Evolutionary conservation across 1,140 invertebrate genomes (phyloP).

Genomic region (Sesamia nonagrioides): DNA sequence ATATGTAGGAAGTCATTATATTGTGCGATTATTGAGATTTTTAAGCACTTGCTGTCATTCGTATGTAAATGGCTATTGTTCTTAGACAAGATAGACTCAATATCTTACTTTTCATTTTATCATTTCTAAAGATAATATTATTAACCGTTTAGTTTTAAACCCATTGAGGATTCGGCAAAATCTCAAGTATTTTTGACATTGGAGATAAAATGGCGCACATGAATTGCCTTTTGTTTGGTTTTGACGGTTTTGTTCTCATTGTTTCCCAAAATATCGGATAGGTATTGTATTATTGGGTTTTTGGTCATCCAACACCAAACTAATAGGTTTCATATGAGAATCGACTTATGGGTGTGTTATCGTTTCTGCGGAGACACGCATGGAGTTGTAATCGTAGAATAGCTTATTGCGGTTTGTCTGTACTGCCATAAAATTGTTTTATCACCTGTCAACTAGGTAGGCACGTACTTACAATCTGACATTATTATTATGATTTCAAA

Average conservation of each 20-base stretch:
- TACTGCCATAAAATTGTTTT: background rate
- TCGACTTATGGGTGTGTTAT: too few relatives aligned
- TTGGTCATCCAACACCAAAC: too few relatives aligned
- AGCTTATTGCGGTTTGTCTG: background rate
- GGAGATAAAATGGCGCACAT: background rate
- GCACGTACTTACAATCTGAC: background rate
- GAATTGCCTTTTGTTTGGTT: background rate
- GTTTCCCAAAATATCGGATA: background rate
- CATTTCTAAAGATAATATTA: too few relatives aligned
- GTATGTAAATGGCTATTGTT: background rate
- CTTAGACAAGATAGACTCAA: too few relatives aligned
- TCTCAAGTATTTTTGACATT: background rate
- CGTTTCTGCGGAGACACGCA: background rate
- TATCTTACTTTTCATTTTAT: too few relatives aligned
- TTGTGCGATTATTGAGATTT: background rate
- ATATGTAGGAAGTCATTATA: background rate
- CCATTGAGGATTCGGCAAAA: background rate
- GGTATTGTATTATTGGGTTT: too few relatives aligned
- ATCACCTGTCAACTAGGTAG: background rate
- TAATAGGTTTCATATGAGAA: too few relatives aligned
- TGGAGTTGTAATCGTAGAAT: background rate
- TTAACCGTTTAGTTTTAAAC: background rate
- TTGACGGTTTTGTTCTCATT: background rate
- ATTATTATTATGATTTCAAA: background rate
- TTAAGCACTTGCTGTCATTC: background rate